Percentiles rank a stretch among this genome's conserved stretches.
phyloP scores from a whole-genome alignment of 2,797 vertebrate genomes.

The Silurus lanzhouensis region DNA sequence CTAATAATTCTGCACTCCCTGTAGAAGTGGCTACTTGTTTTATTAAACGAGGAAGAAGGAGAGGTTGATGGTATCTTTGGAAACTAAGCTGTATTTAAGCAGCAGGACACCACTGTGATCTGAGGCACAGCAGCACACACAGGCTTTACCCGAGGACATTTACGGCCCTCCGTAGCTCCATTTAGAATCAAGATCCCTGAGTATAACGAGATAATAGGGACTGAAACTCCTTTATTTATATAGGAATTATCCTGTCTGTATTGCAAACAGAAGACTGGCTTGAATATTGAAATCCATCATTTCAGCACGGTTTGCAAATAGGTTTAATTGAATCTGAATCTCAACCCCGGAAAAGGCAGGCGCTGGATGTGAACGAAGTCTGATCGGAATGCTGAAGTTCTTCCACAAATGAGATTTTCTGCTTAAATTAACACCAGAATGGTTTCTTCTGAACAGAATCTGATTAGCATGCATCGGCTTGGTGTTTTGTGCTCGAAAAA shows the following conservation, averaged over 20 bases:
- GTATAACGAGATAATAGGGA: not conserved
- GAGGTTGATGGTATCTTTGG: no score
- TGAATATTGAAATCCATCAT: not conserved
- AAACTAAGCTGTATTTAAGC: not conserved
- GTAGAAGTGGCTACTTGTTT: no score
- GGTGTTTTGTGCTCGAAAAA: no score
- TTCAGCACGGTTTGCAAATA: not conserved
- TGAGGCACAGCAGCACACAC: not conserved
- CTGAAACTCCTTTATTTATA: conserved; percentile 14
- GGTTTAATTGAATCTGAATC: conserved; percentile 21
- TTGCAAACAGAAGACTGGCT: not conserved
- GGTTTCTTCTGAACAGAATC: not conserved
- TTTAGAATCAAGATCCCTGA: not conserved
- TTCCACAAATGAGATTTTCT: not conserved
- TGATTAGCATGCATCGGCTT: not conserved
- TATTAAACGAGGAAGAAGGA: not conserved
- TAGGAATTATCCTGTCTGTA: not conserved
- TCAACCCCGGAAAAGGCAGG: not conserved
- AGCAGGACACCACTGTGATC: not conserved
- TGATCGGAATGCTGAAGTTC: not conserved
- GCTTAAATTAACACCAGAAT: not conserved
- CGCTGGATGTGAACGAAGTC: not conserved
- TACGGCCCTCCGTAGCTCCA: not conserved
- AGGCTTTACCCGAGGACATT: not conserved
- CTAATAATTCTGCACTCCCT: no score